Percentiles rank a stretch among this genome's conserved stretches.
Conservation (phyloP, 2,888 invertebrate species). For the Yponomeuta cagnagella region DNA sequence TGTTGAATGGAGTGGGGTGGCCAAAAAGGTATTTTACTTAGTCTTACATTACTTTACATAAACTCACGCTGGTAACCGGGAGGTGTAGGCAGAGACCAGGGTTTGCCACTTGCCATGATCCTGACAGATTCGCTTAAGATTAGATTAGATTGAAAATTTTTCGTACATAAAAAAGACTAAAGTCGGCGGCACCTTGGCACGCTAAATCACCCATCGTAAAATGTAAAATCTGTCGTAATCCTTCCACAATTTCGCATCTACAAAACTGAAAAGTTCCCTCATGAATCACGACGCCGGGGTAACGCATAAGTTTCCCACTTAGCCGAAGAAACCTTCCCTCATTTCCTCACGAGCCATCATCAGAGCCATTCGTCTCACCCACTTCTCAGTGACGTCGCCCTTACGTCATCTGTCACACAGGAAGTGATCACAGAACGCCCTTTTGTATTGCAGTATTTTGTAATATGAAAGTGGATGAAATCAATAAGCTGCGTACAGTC, state of each 20-base stretch:
- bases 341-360: background rate
- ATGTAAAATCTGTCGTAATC: no score
- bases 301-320: background rate
- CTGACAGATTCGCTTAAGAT: no score
- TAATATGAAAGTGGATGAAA: no score
- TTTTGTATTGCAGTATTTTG: background rate
- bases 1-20: background rate
- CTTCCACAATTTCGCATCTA: background rate
- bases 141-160: no score
- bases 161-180: no score
- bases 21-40: background rate
- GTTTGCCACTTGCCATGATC: no score
- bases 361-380: slow-evolving; percentile 1
- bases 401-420: background rate
- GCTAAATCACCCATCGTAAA: no score
- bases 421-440: background rate
- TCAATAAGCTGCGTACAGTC: no score
- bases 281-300: background rate
- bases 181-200: no score
- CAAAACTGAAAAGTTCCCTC: background rate
- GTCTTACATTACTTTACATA: background rate
- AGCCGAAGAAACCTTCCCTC: background rate
- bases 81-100: no score
- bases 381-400: background rate
- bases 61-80: no score